These are phyloP conservation scores for Meleagris gallopavo DNA, from an alignment of 2,113 vertebrate genomes.

Conservation along the genomic window DNA sequence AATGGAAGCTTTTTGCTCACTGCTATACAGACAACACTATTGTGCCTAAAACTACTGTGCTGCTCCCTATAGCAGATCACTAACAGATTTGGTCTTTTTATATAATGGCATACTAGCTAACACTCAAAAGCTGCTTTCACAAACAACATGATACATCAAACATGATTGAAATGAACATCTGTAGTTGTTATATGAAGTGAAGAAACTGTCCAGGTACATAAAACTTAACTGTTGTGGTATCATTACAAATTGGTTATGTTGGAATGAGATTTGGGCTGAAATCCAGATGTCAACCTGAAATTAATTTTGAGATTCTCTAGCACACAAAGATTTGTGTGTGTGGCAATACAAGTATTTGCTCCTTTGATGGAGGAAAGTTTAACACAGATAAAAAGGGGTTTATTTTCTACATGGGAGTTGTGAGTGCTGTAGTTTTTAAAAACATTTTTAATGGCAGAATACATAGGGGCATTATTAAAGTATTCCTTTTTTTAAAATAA, in stretches of 20 bases:
- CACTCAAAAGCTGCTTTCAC: background rate
- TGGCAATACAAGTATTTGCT: background rate
- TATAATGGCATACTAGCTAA: background rate
- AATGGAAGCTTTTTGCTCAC: background rate
- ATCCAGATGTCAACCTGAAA: background rate
- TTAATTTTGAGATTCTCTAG: background rate
- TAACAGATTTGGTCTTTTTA: background rate
- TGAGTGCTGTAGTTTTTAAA: background rate
- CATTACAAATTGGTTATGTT: background rate
- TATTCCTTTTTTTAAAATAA: background rate
- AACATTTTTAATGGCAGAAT: background rate
- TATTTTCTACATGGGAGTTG: background rate
- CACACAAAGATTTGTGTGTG: background rate
- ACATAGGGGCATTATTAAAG: background rate
- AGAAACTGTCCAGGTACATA: background rate
- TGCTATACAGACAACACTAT: background rate
- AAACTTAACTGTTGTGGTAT: background rate
- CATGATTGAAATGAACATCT: background rate
- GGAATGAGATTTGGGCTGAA: background rate
- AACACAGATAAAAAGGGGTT: background rate
- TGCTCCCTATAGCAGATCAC: background rate
- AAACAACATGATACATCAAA: background rate
- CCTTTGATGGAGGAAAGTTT: background rate
- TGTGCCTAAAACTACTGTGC: background rate
- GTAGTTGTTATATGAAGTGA: background rate